A percentile compares a stretch with the other conserved stretches of the same genome.
Evolutionary conservation across 1,140 invertebrate species (phyloP).

Genomic region (Pseudoatta argentina): DNA sequence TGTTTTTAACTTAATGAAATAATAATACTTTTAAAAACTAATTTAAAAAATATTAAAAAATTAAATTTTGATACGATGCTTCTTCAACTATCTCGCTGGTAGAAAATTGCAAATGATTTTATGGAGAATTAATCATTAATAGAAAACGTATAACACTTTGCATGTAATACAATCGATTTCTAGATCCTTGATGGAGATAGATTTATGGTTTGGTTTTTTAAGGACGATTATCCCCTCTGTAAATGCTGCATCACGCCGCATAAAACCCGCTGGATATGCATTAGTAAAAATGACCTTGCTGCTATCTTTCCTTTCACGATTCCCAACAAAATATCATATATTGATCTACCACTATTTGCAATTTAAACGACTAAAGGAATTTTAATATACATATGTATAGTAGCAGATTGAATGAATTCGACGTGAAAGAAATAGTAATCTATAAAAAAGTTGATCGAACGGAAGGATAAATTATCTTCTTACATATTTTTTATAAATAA

Average conservation of each 20-base stretch:
- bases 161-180: not conserved
- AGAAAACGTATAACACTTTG: not conserved
- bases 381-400: not conserved
- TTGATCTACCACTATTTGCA: constrained; percentile 14
- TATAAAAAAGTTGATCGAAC: not conserved
- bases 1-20: not conserved
- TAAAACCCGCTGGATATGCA: not conserved
- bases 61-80: not conserved
- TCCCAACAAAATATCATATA: not conserved
- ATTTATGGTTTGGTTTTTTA: not conserved
- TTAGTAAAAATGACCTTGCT: constrained; percentile 28
- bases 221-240: constrained; percentile 1
- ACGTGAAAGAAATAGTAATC: not conserved
- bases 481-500: not conserved
- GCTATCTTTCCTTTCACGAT: constrained; percentile 17
- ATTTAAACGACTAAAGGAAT: constrained; percentile 10
- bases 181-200: constrained; percentile 20
- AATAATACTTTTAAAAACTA: not conserved
- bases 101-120: not conserved
- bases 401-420: not conserved
- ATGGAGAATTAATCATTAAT: not conserved
- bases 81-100: not conserved
- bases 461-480: not conserved
- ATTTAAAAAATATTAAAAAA: not conserved
- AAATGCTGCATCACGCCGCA: not conserved